These are phyloP conservation scores for Pachyseris speciosa DNA, from an alignment of 64 coral and sea anemone genomes.

Conservation along the genomic window DNA sequence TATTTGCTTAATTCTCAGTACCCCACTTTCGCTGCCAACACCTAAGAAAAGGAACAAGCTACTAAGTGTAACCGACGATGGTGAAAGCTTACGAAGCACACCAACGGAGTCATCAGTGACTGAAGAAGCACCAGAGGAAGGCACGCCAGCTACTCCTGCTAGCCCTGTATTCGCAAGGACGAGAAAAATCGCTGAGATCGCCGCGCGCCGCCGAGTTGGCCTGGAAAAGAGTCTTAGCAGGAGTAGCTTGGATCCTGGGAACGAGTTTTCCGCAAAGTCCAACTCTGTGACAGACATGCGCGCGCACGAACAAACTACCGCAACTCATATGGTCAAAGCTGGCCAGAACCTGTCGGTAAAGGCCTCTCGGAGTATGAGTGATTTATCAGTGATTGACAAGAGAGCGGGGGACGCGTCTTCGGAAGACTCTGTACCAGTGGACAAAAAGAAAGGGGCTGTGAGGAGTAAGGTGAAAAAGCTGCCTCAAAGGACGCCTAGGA, in stretches of 20 bases:
- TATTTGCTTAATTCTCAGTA: not conserved
- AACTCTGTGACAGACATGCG: constrained; percentile 68
- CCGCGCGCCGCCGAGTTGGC: constrained; percentile 68
- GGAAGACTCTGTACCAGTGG: constrained; percentile 35
- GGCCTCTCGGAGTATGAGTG: constrained; percentile 76
- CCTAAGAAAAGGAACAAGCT: constrained; percentile 38
- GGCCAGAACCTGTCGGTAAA: constrained; percentile 51
- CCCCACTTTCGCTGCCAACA: not conserved
- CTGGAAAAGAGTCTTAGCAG: constrained; percentile 68
- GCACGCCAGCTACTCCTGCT: not conserved
- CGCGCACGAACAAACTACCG: not conserved
- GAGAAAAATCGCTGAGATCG: constrained; percentile 79
- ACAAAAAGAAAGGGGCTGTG: constrained; percentile 27
- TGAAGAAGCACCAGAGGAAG: not conserved
- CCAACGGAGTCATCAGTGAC: constrained; percentile 1
- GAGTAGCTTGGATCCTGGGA: constrained; percentile 18
- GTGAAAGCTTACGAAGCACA: constrained; percentile 34
- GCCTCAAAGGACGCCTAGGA: constrained; percentile 25
- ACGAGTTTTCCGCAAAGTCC: constrained; percentile 39
- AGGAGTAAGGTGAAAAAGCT: constrained; percentile 57
- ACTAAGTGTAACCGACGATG: constrained; percentile 6
- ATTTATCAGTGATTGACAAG: constrained; percentile 76
- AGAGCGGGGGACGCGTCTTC: constrained; percentile 63
- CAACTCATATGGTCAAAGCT: constrained; percentile 11
- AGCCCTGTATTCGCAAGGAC: constrained; percentile 85